Conservation (phyloP, 2,113 vertebrate species). For the Chrysochloris asiatica region DNA sequence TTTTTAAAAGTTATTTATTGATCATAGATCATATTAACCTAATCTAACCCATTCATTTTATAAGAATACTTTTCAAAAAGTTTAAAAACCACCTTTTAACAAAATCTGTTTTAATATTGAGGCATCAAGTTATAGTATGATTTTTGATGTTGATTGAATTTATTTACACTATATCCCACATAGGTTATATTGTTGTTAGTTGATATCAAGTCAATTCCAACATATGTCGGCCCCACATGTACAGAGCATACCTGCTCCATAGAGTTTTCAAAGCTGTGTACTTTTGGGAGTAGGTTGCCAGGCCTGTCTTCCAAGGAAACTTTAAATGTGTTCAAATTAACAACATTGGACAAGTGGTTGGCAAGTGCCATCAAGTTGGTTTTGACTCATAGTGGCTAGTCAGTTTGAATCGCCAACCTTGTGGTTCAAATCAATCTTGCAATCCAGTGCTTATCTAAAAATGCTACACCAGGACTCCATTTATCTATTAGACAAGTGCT, state of each 20-base stretch:
- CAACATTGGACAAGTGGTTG: no score
- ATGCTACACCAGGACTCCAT: no score
- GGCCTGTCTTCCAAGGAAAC: not conserved
- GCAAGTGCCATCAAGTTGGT: no score
- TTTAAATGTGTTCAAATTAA: not conserved
- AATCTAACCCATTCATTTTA: slow-evolving; percentile 50
- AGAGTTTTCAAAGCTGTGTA: no score
- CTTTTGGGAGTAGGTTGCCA: no score
- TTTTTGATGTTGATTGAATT: slow-evolving; percentile 12
- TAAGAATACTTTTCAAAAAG: slow-evolving; percentile 56
- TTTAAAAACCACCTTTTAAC: not conserved
- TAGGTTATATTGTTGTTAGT: not conserved
- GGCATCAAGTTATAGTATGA: not conserved
- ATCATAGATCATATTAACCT: not conserved
- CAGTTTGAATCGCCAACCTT: no score
- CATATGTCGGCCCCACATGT: not conserved
- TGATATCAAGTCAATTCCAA: not conserved
- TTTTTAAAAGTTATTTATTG: not conserved
- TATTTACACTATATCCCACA: not conserved
- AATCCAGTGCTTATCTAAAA: no score
- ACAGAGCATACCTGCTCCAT: no score
- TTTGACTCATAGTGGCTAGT: no score
- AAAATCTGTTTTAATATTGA: not conserved
- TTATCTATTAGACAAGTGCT: no score
- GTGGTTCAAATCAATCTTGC: no score